Evolutionary conservation across 2,888 invertebrate genomes (phyloP), one percentile per base, ranked within the genome.

Genomic region (Steromphala cineraria): DNA sequence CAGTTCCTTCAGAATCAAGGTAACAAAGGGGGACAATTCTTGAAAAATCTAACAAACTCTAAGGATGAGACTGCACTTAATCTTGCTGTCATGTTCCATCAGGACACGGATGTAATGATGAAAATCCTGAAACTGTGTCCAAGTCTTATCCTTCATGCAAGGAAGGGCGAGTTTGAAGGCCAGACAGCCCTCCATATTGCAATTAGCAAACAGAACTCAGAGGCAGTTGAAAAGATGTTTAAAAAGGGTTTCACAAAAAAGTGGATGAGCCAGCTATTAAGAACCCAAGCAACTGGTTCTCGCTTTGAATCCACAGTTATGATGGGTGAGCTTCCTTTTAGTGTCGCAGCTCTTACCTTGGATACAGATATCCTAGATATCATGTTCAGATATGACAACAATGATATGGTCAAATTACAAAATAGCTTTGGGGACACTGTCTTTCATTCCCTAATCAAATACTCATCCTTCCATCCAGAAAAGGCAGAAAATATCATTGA

Each of bases 301-400:
- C 74, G 81, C 15, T 89, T 89, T 79, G 75, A 74, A 10, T 86
- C 86, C 81, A 88, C 88, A 0, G 87, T 87, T 7, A 86, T 89
- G 87, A 83, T 87, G 83, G 89, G 88, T 13, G 86, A 88, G 80
- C 74, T 87, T 3, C 88, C 88, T 2, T 78, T 89, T 21, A 53
- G 80, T n/a, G 88, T 89, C 28, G 89, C 89, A 17, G 88, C 87
- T 28, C 75, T 88, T 28, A 87, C 84, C 10, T 67, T 87, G 31
- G 85, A 88, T 80, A 82, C 80, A 1, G 74, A 80, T 17, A 84
- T 87, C 21, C 79, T 89, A 28, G 82, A 84, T 19, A 75, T 82
- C 21, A 55, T 89, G 76, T 21, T 86, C 7, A 40, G 75, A 8
- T 79, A 82, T 67, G 83, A 84, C 8, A 86, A 86, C 15, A n/a